These are phyloP conservation scores for Drosophila santomea DNA, from an alignment of 1,140 invertebrate species.

Conservation along the genomic window DNA sequence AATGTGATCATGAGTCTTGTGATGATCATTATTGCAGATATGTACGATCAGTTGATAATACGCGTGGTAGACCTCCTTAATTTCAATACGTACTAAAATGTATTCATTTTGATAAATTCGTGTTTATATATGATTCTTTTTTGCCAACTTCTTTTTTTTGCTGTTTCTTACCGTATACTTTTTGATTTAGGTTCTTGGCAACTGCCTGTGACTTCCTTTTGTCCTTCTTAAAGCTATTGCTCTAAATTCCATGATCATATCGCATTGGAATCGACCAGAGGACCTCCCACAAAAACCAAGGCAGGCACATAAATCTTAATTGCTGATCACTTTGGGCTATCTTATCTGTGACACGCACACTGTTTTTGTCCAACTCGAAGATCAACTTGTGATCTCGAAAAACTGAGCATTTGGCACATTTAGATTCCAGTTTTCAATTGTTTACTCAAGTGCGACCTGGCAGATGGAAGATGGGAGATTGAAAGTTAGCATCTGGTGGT, in stretches of 20 bases:
- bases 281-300: conserved; percentile 49
- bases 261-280: conserved; percentile 49
- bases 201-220: neutral
- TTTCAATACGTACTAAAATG: too few species aligned
- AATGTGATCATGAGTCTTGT: conserved; percentile 33
- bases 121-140: too few species aligned
- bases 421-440: conserved; percentile 47
- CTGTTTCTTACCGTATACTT: too few species aligned
- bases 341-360: conserved; percentile 27
- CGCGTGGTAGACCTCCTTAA: too few species aligned
- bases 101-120: too few species aligned
- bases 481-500: conserved; percentile 62
- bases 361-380: conserved; percentile 32
- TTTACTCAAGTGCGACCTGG: conserved; percentile 51
- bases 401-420: conserved; percentile 34
- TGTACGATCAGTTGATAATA: conserved; percentile 2
- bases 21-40: conserved; percentile 6
- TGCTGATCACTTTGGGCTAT: conserved; percentile 31
- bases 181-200: neutral
- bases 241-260: conserved; percentile 37
- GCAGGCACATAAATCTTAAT: conserved; percentile 71
- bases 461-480: conserved; percentile 22
- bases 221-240: conserved; percentile 22
- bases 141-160: too few species aligned
- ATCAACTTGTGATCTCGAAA: conserved; percentile 25